Percentiles rank a stretch among this genome's conserved stretches.
Evolutionary conservation across 2,113 vertebrate species (phyloP).

Genomic region (Sturnira hondurensis): DNA sequence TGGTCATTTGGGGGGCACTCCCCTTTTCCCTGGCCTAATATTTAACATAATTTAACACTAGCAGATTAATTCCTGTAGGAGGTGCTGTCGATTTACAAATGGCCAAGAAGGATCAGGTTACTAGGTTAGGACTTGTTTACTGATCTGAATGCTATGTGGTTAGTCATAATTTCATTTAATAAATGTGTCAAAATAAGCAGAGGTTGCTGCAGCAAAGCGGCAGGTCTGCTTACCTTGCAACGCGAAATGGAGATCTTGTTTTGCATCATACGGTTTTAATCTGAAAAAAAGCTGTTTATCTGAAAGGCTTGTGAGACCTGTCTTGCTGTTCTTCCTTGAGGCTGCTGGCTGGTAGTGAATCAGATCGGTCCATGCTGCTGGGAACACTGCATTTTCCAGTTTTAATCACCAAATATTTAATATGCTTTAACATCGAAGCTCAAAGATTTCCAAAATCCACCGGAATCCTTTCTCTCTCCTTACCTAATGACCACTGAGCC

Average conservation of each 20-base stretch:
- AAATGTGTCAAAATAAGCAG: not conserved
- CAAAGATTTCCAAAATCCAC: not conserved
- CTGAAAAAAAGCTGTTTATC: conserved; percentile 22
- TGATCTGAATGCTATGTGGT: conserved; percentile 30
- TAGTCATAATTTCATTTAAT: conserved; percentile 29
- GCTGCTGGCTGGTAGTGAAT: not conserved
- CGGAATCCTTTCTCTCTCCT: not conserved
- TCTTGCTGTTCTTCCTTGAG: not conserved
- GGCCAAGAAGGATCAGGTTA: not conserved
- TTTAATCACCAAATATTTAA: not conserved
- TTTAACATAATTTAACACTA: conserved; percentile 44
- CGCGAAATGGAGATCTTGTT: not conserved
- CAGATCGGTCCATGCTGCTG: not conserved
- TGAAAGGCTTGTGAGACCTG: not conserved
- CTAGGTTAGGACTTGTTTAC: conserved; percentile 48
- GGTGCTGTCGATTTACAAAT: conserved; percentile 83
- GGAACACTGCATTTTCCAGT: not conserved
- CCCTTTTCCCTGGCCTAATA: not conserved
- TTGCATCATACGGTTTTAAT: not conserved
- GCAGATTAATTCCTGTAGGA: conserved; percentile 78
- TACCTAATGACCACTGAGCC: not conserved
- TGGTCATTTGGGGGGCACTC: not conserved
- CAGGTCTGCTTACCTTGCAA: conserved; percentile 33
- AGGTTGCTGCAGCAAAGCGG: not conserved
- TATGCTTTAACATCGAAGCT: not conserved